A percentile compares a stretch with the other conserved stretches of the same genome.
Conservation (phyloP, 1,140 invertebrate genomes). For the Mizuhopecten yessoensis region DNA sequence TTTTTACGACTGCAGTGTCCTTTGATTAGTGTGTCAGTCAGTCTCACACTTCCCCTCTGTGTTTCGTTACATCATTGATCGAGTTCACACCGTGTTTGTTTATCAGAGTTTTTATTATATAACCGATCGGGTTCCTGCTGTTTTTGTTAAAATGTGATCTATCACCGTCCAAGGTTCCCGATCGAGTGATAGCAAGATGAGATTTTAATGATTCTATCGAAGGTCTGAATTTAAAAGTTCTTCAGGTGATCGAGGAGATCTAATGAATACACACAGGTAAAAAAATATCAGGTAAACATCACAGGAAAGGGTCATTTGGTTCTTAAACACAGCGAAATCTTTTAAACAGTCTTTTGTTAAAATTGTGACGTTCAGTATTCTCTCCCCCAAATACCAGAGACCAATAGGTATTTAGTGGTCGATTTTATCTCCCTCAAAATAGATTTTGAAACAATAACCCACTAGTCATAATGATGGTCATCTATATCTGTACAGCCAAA, state of each 20-base stretch:
- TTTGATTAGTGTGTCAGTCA: background rate
- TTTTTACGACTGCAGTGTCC: background rate
- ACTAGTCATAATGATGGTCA: too few relatives aligned
- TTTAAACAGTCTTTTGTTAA: background rate
- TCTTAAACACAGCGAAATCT: background rate
- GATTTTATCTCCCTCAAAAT: too few relatives aligned
- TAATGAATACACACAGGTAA: slow-evolving; percentile 4
- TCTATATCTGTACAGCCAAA: too few relatives aligned
- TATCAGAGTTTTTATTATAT: background rate
- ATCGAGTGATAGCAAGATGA: background rate
- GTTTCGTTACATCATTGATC: background rate
- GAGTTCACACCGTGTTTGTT: background rate
- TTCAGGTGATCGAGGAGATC: background rate
- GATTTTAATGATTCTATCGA: slow-evolving; percentile 32
- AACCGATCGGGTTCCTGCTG: background rate
- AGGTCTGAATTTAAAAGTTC: background rate
- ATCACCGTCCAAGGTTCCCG: background rate
- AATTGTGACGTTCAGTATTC: background rate
- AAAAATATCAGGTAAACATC: background rate
- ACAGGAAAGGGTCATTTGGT: background rate
- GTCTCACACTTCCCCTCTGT: background rate
- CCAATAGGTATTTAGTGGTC: too few relatives aligned
- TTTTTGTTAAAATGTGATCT: background rate
- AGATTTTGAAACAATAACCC: too few relatives aligned
- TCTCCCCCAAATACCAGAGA: too few relatives aligned